Evolutionary conservation across 2,113 vertebrate genomes (phyloP), one percentile per base, ranked within the genome.

Genomic region (Corythornis madagascariensis): DNA sequence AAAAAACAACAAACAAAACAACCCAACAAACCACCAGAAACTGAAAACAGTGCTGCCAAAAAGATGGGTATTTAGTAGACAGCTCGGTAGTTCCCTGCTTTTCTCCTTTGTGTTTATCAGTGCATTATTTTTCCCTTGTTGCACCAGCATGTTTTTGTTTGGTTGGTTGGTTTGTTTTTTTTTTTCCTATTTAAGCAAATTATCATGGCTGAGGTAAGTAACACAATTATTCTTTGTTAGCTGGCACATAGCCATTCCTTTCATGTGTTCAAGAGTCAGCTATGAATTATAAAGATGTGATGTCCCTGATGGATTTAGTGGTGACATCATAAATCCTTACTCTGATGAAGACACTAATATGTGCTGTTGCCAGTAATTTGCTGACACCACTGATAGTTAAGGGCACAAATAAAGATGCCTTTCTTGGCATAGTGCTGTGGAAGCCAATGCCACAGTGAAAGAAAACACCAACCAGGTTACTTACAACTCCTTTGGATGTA

Each of bases 261-360:
- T 96, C 87, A 96, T 92, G 86, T 93, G 29, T 74, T 89, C 71
- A 70, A 61, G 83, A 95, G 86, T 87, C 74, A 92, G 78, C 64
- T 79, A 73, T 93, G 91, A 96, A 89, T 91, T 96, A 93, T 28
- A 92, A 88, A 82, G 78, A 83, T 89, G 71, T n/a, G 92, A 91
- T 52, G 83, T 91, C 75, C 91, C 81, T 77, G 67, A 80, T 80
- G 89, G 87, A 87, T 90, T 93, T 92, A 92, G 81, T 7, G 6
- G 82, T 96, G 95, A 96, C 95, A 92, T 92, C 95, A 94, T 89
- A 94, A 96, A 96, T 91, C 92, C 89, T 93, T 65, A n/a, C 78
- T 83, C 84, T 73, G 81, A 89, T 93, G 91, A 92, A 95, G 92
- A 94, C 89, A 89, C 66, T 84, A 66, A 82, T 64, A 91, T 25